These are phyloP conservation scores for Hololepta plana DNA, from an alignment of 2,888 invertebrate species.

Conservation along the genomic window DNA sequence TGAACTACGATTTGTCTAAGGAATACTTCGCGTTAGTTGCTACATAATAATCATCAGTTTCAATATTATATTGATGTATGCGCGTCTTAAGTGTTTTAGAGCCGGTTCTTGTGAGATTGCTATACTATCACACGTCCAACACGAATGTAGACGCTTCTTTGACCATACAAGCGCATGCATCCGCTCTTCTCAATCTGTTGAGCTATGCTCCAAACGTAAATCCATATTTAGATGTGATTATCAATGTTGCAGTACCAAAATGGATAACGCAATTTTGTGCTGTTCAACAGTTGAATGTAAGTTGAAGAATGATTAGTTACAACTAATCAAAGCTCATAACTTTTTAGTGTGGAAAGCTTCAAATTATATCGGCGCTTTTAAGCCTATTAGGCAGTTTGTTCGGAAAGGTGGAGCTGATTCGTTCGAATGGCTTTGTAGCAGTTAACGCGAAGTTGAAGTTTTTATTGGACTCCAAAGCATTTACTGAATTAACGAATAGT, in stretches of 20 bases:
- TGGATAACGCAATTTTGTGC: conserved; percentile 29
- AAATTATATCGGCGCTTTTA: conserved; percentile 20
- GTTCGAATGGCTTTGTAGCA: too few species aligned
- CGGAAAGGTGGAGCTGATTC: too few species aligned
- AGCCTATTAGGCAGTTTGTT: conserved; percentile 14
- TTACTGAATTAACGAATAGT: conserved; percentile 27
- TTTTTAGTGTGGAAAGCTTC: conserved; percentile 25
- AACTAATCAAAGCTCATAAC: too few species aligned
- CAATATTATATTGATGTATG: conserved; percentile 1
- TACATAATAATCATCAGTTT: conserved; percentile 7
- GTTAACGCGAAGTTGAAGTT: conserved; percentile 6
- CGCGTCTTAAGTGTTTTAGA: conserved; percentile 15
- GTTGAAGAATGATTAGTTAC: conserved; percentile 2
- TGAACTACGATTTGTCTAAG: conserved; percentile 32
- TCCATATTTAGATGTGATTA: conserved; percentile 10
- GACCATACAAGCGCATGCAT: conserved; percentile 37
- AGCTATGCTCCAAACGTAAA: conserved; percentile 16
- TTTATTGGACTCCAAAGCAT: conserved; percentile 28
- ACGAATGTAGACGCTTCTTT: conserved; percentile 34
- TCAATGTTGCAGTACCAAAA: conserved; percentile 27
- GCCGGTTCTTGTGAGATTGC: conserved; percentile 34
- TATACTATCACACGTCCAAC: conserved; percentile 39
- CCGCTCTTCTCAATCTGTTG: conserved; percentile 33
- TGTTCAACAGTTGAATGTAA: conserved; percentile 25
- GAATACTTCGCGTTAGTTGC: conserved; percentile 28